These are phyloP conservation scores for Philereme vetulata DNA, from an alignment of 2,888 invertebrate species.

Conservation along the genomic window DNA sequence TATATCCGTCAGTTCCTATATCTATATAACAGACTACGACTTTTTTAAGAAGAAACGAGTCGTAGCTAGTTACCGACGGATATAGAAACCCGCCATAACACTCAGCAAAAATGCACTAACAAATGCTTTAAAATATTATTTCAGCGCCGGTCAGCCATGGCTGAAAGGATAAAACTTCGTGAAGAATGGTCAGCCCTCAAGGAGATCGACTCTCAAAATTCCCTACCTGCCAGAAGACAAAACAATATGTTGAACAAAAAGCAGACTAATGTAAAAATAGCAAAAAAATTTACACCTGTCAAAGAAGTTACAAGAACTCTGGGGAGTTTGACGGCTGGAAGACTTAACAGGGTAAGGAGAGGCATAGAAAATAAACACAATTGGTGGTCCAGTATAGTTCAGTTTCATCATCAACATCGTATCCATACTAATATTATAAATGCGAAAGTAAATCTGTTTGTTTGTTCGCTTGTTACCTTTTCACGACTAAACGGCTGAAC, in stretches of 20 bases:
- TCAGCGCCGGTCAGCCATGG: conserved; percentile 71
- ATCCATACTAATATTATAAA: no score
- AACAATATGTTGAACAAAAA: conserved; percentile 23
- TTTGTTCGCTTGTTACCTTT: no score
- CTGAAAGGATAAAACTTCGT: conserved; percentile 62
- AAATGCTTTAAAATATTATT: conserved; percentile 30
- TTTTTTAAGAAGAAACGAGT: no score
- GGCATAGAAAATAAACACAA: not conserved
- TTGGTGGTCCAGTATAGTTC: no score
- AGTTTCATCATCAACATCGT: no score
- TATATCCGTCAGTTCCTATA: no score
- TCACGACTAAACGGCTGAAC: no score
- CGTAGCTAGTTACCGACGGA: no score
- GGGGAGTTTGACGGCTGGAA: conserved; percentile 6
- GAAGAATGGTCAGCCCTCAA: conserved; percentile 75
- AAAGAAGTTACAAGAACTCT: conserved; percentile 9
- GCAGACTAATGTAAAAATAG: conserved; percentile 16
- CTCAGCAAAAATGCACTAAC: no score
- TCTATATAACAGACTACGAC: no score
- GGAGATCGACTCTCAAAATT: conserved; percentile 49
- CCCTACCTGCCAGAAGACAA: conserved; percentile 17
- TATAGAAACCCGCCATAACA: no score
- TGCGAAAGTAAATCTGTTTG: no score
- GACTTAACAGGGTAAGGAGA: conserved; percentile 22
- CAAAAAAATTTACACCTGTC: conserved; percentile 5